These are phyloP conservation scores for Volucella inanis DNA, from an alignment of 2,888 invertebrate genomes.

Conservation along the genomic window DNA sequence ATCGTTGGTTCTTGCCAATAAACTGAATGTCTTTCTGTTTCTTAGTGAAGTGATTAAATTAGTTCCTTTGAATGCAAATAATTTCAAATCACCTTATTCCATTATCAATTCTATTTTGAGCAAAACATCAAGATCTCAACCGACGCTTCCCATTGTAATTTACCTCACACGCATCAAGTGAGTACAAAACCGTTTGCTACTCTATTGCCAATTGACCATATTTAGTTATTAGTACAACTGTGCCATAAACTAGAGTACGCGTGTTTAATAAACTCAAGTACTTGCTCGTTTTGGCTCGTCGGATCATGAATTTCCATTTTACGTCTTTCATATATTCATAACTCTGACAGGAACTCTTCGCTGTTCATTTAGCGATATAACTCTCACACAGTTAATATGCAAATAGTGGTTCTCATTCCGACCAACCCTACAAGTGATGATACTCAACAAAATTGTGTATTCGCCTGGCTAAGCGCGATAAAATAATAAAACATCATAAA, in stretches of 20 bases:
- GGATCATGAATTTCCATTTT: too few relatives aligned
- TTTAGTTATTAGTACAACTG: not conserved
- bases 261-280: not conserved
- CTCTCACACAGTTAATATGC: too few relatives aligned
- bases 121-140: not conserved
- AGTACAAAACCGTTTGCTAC: not conserved
- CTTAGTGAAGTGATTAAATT: too few relatives aligned
- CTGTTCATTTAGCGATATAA: too few relatives aligned
- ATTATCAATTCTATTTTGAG: conserved; percentile 2
- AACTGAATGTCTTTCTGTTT: too few relatives aligned
- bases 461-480: conserved; percentile 12
- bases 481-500: conserved; percentile 3
- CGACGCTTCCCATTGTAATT: not conserved
- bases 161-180: not conserved
- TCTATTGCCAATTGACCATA: not conserved
- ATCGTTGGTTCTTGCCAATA: too few relatives aligned
- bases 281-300: not conserved
- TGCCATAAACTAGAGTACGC: not conserved
- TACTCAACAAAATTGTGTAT: not conserved
- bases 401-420: not conserved
- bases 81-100: not conserved
- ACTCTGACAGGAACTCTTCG: too few relatives aligned
- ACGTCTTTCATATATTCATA: too few relatives aligned
- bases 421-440: not conserved
- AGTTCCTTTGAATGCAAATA: not conserved